Percentiles rank a stretch among this genome's conserved stretches.
These are phyloP conservation scores for Anas platyrhynchos DNA, from an alignment of 2,113 vertebrate species.

Conservation along the genomic window DNA sequence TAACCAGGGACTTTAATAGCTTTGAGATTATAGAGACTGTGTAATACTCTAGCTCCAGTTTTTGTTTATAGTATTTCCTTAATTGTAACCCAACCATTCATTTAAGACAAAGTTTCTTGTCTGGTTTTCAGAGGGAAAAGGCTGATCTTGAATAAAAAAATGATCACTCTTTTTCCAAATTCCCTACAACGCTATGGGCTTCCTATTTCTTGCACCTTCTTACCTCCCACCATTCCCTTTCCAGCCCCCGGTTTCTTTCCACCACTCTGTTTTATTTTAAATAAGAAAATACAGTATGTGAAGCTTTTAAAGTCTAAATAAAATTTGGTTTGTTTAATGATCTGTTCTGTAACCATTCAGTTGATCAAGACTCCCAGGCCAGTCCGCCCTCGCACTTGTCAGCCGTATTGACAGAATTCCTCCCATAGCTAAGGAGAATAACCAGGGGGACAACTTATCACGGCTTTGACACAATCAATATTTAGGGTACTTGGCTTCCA, in stretches of 20 bases:
- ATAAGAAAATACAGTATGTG: not conserved
- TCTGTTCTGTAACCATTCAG: not conserved
- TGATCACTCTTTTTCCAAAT: not conserved
- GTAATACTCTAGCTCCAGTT: not conserved
- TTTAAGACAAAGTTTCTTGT: not conserved
- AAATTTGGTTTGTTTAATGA: slow-evolving; percentile 22
- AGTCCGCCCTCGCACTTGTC: not conserved
- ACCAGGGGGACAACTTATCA: slow-evolving; percentile 52
- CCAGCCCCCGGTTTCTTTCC: not conserved
- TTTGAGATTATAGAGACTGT: not conserved
- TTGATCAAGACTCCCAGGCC: slow-evolving; percentile 27
- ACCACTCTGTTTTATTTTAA: not conserved
- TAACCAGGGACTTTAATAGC: not conserved
- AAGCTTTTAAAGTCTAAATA: slow-evolving; percentile 36
- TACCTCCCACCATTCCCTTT: not conserved
- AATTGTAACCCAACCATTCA: not conserved
- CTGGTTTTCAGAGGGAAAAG: not conserved
- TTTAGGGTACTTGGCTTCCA: slow-evolving; percentile 54
- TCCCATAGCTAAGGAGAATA: slow-evolving; percentile 35
- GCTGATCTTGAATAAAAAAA: not conserved
- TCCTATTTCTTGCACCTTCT: not conserved
- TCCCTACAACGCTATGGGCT: not conserved
- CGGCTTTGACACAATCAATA: slow-evolving; percentile 55
- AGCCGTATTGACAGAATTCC: not conserved
- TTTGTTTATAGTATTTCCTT: not conserved